A percentile compares a stretch with the other conserved stretches of the same genome.
Conservation (phyloP, 2,797 vertebrate species). For the Carapus acus region DNA sequence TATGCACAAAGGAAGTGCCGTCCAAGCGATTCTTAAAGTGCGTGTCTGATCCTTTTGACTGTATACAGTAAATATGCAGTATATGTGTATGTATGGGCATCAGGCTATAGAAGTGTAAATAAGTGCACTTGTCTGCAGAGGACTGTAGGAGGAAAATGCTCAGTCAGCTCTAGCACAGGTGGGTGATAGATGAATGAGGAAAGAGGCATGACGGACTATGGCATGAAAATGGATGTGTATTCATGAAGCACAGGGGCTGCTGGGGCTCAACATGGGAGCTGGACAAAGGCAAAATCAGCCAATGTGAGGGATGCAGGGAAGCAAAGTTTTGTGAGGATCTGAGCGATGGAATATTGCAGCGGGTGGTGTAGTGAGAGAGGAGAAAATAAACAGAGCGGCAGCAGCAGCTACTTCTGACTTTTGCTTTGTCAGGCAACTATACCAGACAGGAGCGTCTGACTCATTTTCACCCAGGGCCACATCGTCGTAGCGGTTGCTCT, state of each 20-base stretch:
- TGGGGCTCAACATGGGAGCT: conserved; percentile 4
- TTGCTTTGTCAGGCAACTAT: conserved; percentile 8
- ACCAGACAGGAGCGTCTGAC: too few species aligned
- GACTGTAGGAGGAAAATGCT: conserved; percentile 55
- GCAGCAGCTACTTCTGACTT: conserved; percentile 39
- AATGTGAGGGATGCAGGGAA: conserved; percentile 2
- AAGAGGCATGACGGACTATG: conserved; percentile 18
- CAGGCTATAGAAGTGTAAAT: conserved; percentile 40
- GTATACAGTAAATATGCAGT: too few species aligned
- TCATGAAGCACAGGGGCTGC: conserved; percentile 8
- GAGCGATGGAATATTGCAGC: conserved; percentile 29
- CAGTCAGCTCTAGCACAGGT: conserved; percentile 44
- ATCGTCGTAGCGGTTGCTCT: too few species aligned
- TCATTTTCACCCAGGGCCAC: too few species aligned
- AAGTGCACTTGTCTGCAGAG: conserved; percentile 48
- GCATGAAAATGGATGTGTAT: conserved; percentile 23
- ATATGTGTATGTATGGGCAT: conserved; percentile 5
- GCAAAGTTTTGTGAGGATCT: conserved; percentile 8
- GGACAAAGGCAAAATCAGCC: neutral
- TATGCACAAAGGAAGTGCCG: too few species aligned
- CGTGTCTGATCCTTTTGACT: too few species aligned
- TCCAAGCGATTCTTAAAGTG: too few species aligned
- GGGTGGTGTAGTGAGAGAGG: conserved; percentile 14
- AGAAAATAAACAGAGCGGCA: conserved; percentile 17
- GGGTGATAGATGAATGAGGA: neutral